Evolutionary conservation across 2,113 vertebrate genomes (phyloP).

Genomic region (Ceyx margarethae): DNA sequence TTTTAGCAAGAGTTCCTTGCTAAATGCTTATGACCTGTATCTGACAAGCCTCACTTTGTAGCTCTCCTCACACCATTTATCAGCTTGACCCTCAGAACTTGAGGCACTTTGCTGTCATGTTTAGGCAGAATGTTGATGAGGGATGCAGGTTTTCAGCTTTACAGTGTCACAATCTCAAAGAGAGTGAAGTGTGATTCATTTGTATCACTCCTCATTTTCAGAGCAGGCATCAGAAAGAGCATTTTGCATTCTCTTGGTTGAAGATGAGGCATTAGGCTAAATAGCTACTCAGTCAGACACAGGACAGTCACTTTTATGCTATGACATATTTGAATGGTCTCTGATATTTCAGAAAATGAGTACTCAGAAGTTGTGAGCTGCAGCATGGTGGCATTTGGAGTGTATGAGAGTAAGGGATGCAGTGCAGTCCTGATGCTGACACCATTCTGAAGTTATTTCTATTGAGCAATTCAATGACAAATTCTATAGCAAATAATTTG

Average conservation of each 20-base stretch:
- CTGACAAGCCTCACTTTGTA: not conserved
- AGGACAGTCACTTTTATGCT: not conserved
- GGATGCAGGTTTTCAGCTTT: not conserved
- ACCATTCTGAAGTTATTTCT: not conserved
- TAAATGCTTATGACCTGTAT: not conserved
- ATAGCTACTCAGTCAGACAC: not conserved
- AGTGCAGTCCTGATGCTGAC: not conserved
- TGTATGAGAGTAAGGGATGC: not conserved
- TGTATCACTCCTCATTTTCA: not conserved
- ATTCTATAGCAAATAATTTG: not conserved
- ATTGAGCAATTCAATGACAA: not conserved
- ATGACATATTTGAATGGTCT: not conserved
- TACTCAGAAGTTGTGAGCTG: not conserved
- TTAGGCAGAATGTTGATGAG: not conserved
- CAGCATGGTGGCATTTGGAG: not conserved
- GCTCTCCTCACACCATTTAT: not conserved
- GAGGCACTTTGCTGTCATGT: not conserved
- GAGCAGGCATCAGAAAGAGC: not conserved
- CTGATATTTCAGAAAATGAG: not conserved
- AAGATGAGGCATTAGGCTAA: not conserved
- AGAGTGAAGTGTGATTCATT: not conserved
- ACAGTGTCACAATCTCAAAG: not conserved
- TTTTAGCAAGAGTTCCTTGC: no score
- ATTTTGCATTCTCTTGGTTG: not conserved
- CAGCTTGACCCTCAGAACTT: not conserved